phyloP scores from a whole-genome alignment of 2,797 vertebrate species.

The Dermochelys coriacea region DNA sequence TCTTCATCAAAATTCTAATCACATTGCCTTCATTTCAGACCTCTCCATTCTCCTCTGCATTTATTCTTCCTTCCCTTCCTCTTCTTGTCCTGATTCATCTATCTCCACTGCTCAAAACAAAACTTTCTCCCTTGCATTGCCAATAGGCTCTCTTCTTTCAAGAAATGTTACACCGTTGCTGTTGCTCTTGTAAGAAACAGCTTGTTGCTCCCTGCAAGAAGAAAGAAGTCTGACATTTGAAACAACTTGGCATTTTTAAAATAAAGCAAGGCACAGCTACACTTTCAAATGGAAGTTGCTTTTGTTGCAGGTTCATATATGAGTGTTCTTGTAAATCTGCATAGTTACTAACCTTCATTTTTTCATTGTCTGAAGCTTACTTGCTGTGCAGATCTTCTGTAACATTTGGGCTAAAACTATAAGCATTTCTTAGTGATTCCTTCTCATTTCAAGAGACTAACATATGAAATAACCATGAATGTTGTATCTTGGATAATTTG shows the following conservation, averaged over 20 bases:
- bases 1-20: constrained; percentile 88
- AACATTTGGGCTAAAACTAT: not conserved
- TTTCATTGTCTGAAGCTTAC: constrained; percentile 13
- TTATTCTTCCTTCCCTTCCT: constrained; percentile 43
- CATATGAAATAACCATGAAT: not conserved
- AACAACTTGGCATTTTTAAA: constrained; percentile 46
- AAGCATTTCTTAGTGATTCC: not conserved
- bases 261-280: constrained; percentile 38
- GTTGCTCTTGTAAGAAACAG: constrained; percentile 14
- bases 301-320: not conserved
- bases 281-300: not conserved
- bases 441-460: constrained; percentile 25
- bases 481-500: not conserved
- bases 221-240: not conserved
- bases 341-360: not conserved
- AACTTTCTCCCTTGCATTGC: constrained; percentile 44
- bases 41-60: constrained; percentile 47
- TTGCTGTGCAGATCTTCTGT: not conserved
- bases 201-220: not conserved
- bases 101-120: not conserved
- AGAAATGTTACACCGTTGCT: not conserved
- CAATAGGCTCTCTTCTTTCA: constrained; percentile 32
- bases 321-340: constrained; percentile 19
- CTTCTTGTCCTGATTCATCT: constrained; percentile 35
- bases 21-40: constrained; percentile 81